Evolutionary conservation across 2,888 invertebrate genomes (phyloP).

Genomic region (Eulithis testata): DNA sequence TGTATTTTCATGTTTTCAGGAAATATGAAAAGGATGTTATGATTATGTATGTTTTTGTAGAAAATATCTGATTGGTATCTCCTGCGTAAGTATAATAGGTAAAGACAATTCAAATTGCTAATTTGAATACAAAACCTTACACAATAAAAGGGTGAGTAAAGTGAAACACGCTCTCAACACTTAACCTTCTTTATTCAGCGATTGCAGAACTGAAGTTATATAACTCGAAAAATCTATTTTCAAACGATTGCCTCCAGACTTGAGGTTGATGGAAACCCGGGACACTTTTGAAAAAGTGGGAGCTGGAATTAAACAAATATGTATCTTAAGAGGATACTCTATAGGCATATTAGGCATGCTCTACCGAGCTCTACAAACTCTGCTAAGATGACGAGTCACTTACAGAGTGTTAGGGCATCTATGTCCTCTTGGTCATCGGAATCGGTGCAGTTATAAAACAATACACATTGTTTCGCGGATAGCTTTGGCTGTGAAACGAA

Average conservation of each 20-base stretch:
- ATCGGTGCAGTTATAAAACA: conserved; percentile 82
- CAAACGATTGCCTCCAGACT: conserved; percentile 84
- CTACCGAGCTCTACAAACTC: background rate
- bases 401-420: conserved; percentile 80
- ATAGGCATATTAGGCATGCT: background rate
- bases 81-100: conserved; percentile 30
- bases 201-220: conserved; percentile 71
- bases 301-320: conserved; percentile 73
- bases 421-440: conserved; percentile 73
- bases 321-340: conserved; percentile 1
- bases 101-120: background rate
- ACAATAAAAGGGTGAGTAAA: background rate
- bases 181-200: conserved; percentile 65
- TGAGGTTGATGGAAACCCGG: conserved; percentile 84
- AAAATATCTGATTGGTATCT: conserved; percentile 4
- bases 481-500: conserved; percentile 88
- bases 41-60: conserved; percentile 31
- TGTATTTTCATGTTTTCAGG: conserved; percentile 47
- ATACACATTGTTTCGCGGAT: conserved; percentile 86
- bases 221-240: conserved; percentile 84
- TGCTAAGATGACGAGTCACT: conserved; percentile 46
- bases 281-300: conserved; percentile 85
- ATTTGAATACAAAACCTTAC: too few species aligned
- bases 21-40: conserved; percentile 32
- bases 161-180: conserved; percentile 1